Conservation (phyloP, 2,888 invertebrate genomes). For the Tillus elongatus region DNA sequence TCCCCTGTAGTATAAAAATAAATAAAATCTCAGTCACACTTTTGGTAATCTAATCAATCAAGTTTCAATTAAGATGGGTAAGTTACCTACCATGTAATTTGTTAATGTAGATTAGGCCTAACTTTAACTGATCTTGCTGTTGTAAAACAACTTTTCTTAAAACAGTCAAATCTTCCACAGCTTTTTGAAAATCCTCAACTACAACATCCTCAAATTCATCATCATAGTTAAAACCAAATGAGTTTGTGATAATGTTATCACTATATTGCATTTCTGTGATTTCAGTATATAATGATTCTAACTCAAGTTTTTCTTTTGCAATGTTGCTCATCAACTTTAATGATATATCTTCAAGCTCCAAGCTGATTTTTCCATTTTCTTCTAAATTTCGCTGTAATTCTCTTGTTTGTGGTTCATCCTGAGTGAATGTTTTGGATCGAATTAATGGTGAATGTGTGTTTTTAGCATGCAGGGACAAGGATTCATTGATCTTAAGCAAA, state of each 20-base stretch:
- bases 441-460: slow-evolving; percentile 41
- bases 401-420: slow-evolving; percentile 52
- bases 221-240: slow-evolving; percentile 53
- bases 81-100: background rate
- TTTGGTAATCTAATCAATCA: no score
- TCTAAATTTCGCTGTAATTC: slow-evolving; percentile 44
- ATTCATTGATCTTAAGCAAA: slow-evolving; percentile 46
- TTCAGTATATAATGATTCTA: slow-evolving; percentile 59
- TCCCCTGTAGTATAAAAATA: no score
- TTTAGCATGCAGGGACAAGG: slow-evolving; percentile 40
- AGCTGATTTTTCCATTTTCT: slow-evolving; percentile 46
- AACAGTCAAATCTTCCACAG: background rate
- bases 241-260: slow-evolving; percentile 50
- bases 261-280: slow-evolving; percentile 54
- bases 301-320: slow-evolving; percentile 57
- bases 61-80: no score
- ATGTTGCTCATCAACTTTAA: slow-evolving; percentile 61
- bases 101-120: background rate
- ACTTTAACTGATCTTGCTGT: background rate
- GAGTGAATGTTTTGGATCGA: slow-evolving; percentile 58
- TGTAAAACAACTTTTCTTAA: background rate
- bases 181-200: slow-evolving; percentile 26
- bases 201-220: slow-evolving; percentile 52
- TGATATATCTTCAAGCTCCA: slow-evolving; percentile 70
- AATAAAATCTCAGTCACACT: no score